Evolutionary conservation across 2,888 invertebrate genomes (phyloP), one percentile per base, ranked within the genome.

Genomic region (Hyposoter dolosus): DNA sequence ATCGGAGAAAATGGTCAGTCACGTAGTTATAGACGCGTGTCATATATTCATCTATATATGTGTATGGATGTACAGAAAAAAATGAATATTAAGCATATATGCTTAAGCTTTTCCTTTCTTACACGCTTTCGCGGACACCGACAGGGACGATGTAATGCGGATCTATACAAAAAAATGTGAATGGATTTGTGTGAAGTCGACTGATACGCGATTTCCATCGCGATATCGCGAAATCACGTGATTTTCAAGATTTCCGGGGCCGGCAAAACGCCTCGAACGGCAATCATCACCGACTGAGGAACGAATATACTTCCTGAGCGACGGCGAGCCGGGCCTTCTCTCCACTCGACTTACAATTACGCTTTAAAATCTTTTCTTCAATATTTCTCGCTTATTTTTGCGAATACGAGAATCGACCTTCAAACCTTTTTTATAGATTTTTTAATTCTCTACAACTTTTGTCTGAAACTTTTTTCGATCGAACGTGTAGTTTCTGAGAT

Each of bases 1-100:
- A 89, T 89, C 90, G 88, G 89, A 85, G 90, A 90, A 90, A 91
- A 90, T 90, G 89, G 91, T 91, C 89, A 87, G 90, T 90, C 91
- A 89, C 88, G 87, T 85, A 88, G 87, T 88, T 83, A 87, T 85
- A 85, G 75, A 79, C 65, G 85, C 82, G 68, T 82, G 74, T 79
- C 53, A 60, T 69, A 53, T 74, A 81, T 45, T 40, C 40, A 40
- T 40, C 40, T 63, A 53, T 66, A 74, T 66, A 53, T 71, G 32
- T 45, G 35, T 65, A 56, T 63, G 19, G 28, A 43, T 40, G 32
- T 63, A 35, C 65, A 69, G 10, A 69, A 15, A 28, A 23, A 40
- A 40, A 40, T 40, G 7, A 9, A 40, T 40, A 5, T 60, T 28
- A 15, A 10, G 28, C 60, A 5, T 43, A 66, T 66, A 53, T 80